Percentiles rank a stretch among this genome's conserved stretches.
Evolutionary conservation across 2,888 invertebrate species (phyloP).

Genomic region (Nymphalis polychloros): DNA sequence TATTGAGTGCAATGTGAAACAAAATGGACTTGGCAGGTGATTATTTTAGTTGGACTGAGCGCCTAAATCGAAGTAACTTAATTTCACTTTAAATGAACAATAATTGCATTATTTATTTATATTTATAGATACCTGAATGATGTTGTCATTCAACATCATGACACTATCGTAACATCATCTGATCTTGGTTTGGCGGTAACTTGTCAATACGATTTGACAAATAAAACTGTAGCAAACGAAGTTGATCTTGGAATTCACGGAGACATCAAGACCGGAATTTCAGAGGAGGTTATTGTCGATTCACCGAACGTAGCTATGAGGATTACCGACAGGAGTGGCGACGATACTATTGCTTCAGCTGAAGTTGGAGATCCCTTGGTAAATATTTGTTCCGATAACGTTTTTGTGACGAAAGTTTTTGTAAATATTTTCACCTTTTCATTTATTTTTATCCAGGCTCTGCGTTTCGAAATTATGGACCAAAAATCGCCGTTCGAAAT

Average conservation of each 20-base stretch:
- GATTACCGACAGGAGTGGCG: constrained; percentile 91
- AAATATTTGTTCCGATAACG: constrained; percentile 36
- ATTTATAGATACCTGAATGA: constrained; percentile 89
- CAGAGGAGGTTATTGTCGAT: constrained; percentile 95
- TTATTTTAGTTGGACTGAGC: constrained; percentile 9
- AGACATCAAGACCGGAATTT: constrained; percentile 91
- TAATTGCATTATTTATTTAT: neutral
- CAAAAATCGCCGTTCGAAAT: constrained; percentile 97
- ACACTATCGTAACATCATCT: constrained; percentile 96
- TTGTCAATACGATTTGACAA: constrained; percentile 96
- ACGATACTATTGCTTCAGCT: constrained; percentile 91
- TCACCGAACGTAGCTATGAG: constrained; percentile 97
- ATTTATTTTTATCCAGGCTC: constrained; percentile 79
- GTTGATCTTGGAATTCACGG: constrained; percentile 94
- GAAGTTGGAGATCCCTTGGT: constrained; percentile 95
- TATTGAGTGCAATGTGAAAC: constrained; percentile 95
- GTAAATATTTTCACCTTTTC: neutral
- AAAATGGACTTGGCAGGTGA: constrained; percentile 90
- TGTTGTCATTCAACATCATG: constrained; percentile 97
- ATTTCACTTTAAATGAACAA: neutral
- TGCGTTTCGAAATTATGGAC: constrained; percentile 95
- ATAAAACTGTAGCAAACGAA: constrained; percentile 96
- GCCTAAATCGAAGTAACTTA: neutral
- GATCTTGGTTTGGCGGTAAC: constrained; percentile 96
- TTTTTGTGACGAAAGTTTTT: neutral